phyloP scores from a whole-genome alignment of 2,113 vertebrate genomes.

The Dasyornis broadbenti region DNA sequence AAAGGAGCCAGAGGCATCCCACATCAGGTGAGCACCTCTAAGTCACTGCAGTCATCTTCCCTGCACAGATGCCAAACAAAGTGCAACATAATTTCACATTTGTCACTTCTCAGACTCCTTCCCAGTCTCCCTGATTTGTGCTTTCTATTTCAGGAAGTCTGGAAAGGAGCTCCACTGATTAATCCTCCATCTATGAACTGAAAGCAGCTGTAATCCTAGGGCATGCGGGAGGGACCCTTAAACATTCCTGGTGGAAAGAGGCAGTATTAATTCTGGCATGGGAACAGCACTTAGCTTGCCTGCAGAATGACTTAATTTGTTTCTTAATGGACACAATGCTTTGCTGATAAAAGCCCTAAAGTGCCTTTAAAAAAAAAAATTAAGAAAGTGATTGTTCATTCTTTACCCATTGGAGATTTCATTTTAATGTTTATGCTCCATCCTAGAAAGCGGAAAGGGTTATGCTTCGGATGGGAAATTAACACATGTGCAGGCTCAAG shows the following conservation, averaged over 20 bases:
- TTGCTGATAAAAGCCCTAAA: conserved; percentile 73
- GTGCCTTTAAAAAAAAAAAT: conserved; percentile 56
- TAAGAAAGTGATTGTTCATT: conserved; percentile 62
- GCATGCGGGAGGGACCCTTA: conserved; percentile 22
- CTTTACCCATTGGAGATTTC: conserved; percentile 34
- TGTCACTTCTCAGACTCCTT: conserved; percentile 38
- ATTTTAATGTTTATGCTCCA: conserved; percentile 33
- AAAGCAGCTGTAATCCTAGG: conserved; percentile 56
- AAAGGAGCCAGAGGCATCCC: neutral
- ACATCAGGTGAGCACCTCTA: neutral
- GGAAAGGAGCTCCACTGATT: conserved; percentile 59
- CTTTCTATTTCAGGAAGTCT: conserved; percentile 59
- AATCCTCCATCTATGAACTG: conserved; percentile 48
- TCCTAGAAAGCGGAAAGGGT: neutral
- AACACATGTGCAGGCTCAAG: neutral
- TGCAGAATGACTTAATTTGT: conserved; percentile 74
- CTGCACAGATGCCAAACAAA: neutral
- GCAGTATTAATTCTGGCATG: conserved; percentile 57
- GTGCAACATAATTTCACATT: conserved; percentile 7
- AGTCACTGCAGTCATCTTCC: neutral
- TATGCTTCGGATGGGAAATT: neutral
- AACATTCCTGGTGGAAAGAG: neutral
- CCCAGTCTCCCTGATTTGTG: conserved; percentile 51
- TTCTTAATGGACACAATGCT: conserved; percentile 70
- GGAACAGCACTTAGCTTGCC: conserved; percentile 58